Conservation (phyloP, 2,113 vertebrate species). For the Physeter macrocephalus region DNA sequence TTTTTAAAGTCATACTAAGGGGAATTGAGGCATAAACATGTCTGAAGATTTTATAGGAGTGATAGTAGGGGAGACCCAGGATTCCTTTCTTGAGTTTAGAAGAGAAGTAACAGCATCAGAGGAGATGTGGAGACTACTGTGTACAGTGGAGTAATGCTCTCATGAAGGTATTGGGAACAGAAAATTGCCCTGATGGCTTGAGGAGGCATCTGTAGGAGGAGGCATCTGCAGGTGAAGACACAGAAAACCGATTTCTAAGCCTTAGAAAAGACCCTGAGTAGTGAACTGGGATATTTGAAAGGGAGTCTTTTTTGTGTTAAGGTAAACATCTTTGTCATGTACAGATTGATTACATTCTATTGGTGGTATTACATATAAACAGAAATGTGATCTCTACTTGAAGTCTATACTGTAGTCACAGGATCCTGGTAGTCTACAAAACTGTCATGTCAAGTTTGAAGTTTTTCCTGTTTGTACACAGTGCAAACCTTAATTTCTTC, state of each 20-base stretch:
- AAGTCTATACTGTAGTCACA: background rate
- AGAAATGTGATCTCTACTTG: background rate
- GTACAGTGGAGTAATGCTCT: background rate
- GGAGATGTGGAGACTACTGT: background rate
- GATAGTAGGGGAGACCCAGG: accelerated
- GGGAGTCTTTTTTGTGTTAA: background rate
- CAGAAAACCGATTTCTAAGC: background rate
- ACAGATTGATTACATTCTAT: background rate
- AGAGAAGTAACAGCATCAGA: background rate
- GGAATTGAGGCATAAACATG: background rate
- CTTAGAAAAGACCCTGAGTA: background rate
- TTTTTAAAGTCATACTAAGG: background rate
- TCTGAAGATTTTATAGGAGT: background rate
- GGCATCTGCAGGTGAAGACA: background rate
- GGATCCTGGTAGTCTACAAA: background rate
- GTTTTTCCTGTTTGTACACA: background rate
- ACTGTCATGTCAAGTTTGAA: background rate
- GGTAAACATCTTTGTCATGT: background rate
- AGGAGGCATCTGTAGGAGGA: too few species aligned
- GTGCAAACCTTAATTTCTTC: background rate
- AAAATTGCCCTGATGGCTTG: background rate
- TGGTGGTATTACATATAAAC: background rate
- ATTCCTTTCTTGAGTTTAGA: background rate
- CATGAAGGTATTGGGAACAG: background rate
- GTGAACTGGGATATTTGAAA: background rate